Evolutionary conservation across 2,797 vertebrate genomes (phyloP).

Genomic region (Megaceryle alcyon): DNA sequence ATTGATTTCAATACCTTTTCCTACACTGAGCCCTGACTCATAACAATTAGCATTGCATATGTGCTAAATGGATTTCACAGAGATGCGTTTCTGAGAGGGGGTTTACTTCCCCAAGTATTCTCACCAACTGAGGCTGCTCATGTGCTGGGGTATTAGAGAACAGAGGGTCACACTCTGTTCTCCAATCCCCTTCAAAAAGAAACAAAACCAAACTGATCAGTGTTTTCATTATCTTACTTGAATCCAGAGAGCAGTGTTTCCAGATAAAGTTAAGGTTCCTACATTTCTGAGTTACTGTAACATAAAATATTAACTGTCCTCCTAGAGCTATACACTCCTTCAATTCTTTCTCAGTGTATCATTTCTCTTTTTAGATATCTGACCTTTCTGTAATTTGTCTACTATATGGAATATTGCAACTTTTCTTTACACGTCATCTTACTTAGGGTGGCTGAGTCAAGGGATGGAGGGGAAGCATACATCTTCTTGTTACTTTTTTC

Average conservation of each 20-base stretch:
- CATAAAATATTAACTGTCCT: constrained; percentile 58
- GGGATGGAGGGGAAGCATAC: neutral
- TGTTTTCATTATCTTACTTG: constrained; percentile 13
- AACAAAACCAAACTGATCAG: neutral
- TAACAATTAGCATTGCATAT: constrained; percentile 27
- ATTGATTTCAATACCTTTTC: neutral
- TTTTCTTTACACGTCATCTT: constrained; percentile 49
- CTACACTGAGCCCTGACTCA: neutral
- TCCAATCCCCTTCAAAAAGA: neutral
- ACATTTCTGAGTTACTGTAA: constrained; percentile 51
- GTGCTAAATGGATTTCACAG: constrained; percentile 14
- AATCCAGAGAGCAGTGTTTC: neutral
- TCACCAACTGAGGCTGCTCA: neutral
- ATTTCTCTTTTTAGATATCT: constrained; percentile 57
- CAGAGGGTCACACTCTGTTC: neutral
- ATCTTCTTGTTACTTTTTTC: constrained; percentile 58
- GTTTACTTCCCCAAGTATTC: neutral
- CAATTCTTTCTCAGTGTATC: constrained; percentile 13
- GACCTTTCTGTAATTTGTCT: constrained; percentile 63
- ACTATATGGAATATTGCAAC: constrained; percentile 32
- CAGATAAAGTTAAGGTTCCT: constrained; percentile 5
- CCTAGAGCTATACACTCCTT: neutral
- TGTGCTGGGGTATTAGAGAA: neutral
- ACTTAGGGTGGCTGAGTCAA: constrained; percentile 9
- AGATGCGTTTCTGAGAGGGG: neutral